phyloP scores from a whole-genome alignment of 2,113 vertebrate genomes.

The Scomber colias region DNA sequence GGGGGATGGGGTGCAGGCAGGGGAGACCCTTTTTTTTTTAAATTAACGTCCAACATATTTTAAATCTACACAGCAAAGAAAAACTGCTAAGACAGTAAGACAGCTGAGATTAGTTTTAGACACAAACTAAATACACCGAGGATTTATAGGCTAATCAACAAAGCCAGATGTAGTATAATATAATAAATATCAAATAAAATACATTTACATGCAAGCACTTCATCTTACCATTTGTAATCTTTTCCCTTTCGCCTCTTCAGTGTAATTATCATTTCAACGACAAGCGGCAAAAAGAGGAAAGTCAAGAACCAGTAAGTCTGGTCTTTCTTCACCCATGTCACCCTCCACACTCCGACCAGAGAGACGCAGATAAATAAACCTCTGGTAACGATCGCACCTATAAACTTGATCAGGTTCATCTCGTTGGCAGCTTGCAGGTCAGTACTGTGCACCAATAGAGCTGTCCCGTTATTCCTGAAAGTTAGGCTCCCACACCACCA shows the following conservation, averaged over 20 bases:
- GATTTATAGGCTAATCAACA: too few species aligned
- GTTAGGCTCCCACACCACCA: background rate
- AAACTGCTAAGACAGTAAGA: background rate
- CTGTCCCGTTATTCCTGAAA: background rate
- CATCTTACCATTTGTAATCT: constrained; percentile 95
- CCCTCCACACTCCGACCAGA: constrained; percentile 90
- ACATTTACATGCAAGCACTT: background rate
- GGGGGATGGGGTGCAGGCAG: background rate
- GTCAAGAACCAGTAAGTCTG: constrained; percentile 89
- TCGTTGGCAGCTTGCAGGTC: background rate
- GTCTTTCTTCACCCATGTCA: constrained; percentile 86
- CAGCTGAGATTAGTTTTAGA: background rate
- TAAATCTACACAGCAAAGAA: background rate
- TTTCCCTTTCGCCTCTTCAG: constrained; percentile 89
- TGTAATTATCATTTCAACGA: constrained; percentile 90
- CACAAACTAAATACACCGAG: background rate
- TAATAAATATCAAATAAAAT: too few species aligned
- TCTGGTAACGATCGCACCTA: constrained; percentile 88
- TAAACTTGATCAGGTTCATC: constrained; percentile 85
- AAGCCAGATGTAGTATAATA: background rate
- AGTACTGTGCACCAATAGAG: background rate
- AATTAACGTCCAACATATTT: background rate
- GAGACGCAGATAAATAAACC: constrained; percentile 89
- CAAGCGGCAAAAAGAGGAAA: constrained; percentile 88
- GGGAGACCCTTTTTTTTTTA: background rate